Base-by-base conservation (phyloP, 2,797 vertebrate species). In the Sebastes variabilis region DNA sequence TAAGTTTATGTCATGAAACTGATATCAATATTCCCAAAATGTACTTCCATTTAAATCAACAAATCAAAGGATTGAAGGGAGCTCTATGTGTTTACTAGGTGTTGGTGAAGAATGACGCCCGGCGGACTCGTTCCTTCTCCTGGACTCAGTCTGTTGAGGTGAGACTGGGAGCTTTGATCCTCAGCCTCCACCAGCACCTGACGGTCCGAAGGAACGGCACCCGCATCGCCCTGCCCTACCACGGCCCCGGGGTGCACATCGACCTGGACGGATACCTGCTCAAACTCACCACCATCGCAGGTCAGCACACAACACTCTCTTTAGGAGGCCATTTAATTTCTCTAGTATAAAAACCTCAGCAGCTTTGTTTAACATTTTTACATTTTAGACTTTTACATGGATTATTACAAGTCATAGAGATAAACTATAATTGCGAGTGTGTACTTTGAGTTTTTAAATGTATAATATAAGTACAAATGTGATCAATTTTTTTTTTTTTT, bases 81-180 rank as follows among this genome's bases (percentile, higher is more conserved):
- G 7, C 9, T 22, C 20, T 0, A 1, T 71, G 24, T 0, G 11
- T 64, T 42, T 6, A 2, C 4, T 0, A 95, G 94, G 94, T 99
- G 84, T 89, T 99, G 92, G 99, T 99, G 94, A 98, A 97, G 94
- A 99, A 99, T 24, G 96, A 99, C 6, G 98, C 98, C 2, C 96
- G 99, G 25, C 92, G 97, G 80, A 99, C 98, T 20, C 97, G 96
- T 62, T 97, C 97, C 85, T 99, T 99, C 94, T 99, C 99, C 80
- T 99, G 98, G 98, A 99, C 99, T 91, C 98, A 99, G 93, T 96
- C 97, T 1, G 98, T 99, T 72, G 98, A 99, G 89, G 95, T 99
- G 86, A 88, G 96, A 56, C 92, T 98, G 85, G 96, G 94, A 0
- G 92, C 91, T n/a, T 85, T 96, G 92, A 96, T 90, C 9, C 85